phyloP scores from a whole-genome alignment of 2,888 invertebrate species.

The Hemistola chrysoprasaria region DNA sequence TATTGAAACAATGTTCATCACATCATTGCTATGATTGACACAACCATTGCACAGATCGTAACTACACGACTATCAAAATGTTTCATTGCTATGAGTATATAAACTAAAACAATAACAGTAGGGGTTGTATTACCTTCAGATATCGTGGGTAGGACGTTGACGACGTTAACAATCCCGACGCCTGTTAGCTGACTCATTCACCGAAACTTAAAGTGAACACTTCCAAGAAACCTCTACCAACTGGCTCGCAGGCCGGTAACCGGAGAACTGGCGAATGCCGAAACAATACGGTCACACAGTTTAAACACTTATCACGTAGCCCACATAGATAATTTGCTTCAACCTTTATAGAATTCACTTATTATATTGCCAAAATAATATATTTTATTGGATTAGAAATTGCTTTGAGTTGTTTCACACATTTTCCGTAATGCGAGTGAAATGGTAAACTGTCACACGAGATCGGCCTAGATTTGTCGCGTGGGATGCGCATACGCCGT shows the following conservation, averaged over 20 bases:
- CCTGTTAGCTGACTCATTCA: conserved; percentile 81
- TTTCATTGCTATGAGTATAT: conserved; percentile 20
- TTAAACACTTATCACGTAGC: conserved; percentile 67
- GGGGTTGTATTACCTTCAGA: conserved; percentile 65
- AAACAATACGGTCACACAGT: conserved; percentile 58
- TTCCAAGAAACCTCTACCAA: conserved; percentile 56
- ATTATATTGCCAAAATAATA: conserved; percentile 42
- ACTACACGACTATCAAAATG: conserved; percentile 10
- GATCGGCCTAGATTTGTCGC: conserved; percentile 55
- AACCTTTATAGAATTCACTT: conserved; percentile 52
- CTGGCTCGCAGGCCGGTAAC: conserved; percentile 37
- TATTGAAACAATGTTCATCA: conserved; percentile 9
- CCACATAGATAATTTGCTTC: conserved; percentile 63
- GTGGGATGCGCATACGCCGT: conserved; percentile 65
- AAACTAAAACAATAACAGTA: conserved; percentile 11
- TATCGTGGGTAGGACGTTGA: conserved; percentile 79
- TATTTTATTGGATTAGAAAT: conserved; percentile 45
- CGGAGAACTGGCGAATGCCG: conserved; percentile 44
- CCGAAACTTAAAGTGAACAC: conserved; percentile 58
- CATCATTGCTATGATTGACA: conserved; percentile 21
- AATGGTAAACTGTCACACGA: conserved; percentile 62
- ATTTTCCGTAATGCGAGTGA: conserved; percentile 61
- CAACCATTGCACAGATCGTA: conserved; percentile 14
- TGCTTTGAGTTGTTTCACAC: conserved; percentile 48
- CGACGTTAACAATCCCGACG: conserved; percentile 78